Evolutionary conservation across 2,888 invertebrate genomes (phyloP), one percentile per base, ranked within the genome.

Genomic region (Cataglyphis livida): DNA sequence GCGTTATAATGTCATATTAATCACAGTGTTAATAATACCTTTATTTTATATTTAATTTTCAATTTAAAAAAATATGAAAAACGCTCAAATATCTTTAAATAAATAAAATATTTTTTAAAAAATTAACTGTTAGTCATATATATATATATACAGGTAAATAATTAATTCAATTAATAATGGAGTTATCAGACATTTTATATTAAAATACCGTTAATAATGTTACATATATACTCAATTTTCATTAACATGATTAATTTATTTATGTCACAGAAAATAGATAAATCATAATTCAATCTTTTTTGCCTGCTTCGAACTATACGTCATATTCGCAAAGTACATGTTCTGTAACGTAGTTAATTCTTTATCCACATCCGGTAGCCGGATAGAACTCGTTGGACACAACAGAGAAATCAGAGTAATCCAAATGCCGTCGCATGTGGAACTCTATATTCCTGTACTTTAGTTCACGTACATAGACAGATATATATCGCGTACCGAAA

Each of bases 311-410:
- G 81, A 85, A 84, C 82, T 75, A 57, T 83, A 81, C 75, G 66
- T 68, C 81, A 79, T 86, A 88, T 82, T 84, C 85, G 68, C 78
- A 12, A 68, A 59, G 15, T 25, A 25, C 65, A 54, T 73, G 76
- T 84, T 76, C 86, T 85, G 87, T 85, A 90, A 89, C 88, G 86
- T 84, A 85, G 87, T 88, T 91, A 91, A 92, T 91, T 91, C 88
- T 92, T 91, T 88, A 87, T 88, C 85, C 88, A 82, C 82, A 82
- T 88, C 87, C 83, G 85, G 71, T 81, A 84, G 83, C 85, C 79
- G 82, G 81, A 74, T 73, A 76, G 79, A 83, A 84, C 84, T 86
- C 81, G 81, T 59, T 66, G 78, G 73, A 76, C 70, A 83, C 81
- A 85, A 89, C 85, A 76, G 85, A 81, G 84, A 84, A 87, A 90